Base-by-base conservation (phyloP, 2,113 vertebrate genomes). In the Anas platyrhynchos region DNA sequence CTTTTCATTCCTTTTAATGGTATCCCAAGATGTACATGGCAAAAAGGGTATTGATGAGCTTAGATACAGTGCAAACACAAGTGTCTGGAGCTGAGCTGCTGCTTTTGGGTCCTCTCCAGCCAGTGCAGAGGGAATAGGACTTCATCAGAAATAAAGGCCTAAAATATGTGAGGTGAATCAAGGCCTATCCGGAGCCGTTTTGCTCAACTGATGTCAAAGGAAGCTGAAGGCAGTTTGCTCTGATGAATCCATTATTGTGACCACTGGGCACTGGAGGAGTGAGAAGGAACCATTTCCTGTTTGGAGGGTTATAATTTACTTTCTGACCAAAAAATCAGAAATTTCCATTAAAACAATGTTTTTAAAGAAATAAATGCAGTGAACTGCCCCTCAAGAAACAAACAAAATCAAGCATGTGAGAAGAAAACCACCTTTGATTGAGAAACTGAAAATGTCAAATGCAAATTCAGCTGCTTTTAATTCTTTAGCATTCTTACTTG, bases 171-270 rank as follows among this genome's bases (percentile, higher is more conserved):
- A 65, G 10, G 18, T 2, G 0, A 75, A 23, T 18, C 26, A 26
- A 41, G 34, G 10, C 18, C 22, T 67, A 41, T 34, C 2, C 26
- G 25, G 36, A 41, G 26, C 14, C 34, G 4, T 58, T 66, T n/a
- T 36, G 1, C 27, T 69, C 26, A 48, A 10, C 4, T 56, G 27
- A 46, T 1, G 3, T 72, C 25, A 52, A 72, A 54, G 17, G 34
- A 31, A 72, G 34, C 26, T 29, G 48, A 38, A 38, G 26, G 34
- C 15, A 72, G 50, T 78, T 52, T 75, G 12, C 55, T 31, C 12
- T 20, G 21, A 21, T n/a, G 31, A 69, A 80, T 6, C 0, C 1
- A 7, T 9, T 4, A 1, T 31, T 0, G 0, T 6, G 32, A 73
- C 31, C 26, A 32, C 10, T 14, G 11, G 8, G 20, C 0, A 0